phyloP scores from a whole-genome alignment of 1,140 invertebrate species.

The Andricus grossulariae region DNA sequence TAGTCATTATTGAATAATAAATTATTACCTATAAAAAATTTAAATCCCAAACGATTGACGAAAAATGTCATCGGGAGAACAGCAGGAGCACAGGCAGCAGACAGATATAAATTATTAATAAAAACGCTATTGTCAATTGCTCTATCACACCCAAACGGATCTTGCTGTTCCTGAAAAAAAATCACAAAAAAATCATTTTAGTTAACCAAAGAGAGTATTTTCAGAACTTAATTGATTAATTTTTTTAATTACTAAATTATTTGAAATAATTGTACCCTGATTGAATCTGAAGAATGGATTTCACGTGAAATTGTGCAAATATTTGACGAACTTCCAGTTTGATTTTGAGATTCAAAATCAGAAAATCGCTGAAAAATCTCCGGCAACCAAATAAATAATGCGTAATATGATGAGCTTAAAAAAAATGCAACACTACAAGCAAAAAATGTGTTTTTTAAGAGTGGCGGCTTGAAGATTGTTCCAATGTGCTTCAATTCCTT shows the following conservation, averaged over 20 bases:
- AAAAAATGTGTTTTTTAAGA: background rate
- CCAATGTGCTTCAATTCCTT: background rate
- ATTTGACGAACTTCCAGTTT: constrained; percentile 72
- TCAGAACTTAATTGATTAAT: too few relatives aligned
- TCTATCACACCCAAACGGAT: background rate
- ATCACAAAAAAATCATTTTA: too few relatives aligned
- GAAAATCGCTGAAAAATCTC: constrained; percentile 81
- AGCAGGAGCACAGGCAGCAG: background rate
- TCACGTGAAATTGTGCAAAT: constrained; percentile 70
- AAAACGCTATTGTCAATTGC: background rate
- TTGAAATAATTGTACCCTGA: background rate
- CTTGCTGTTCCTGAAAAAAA: too few relatives aligned
- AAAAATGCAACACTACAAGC: constrained; percentile 35
- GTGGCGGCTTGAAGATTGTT: background rate
- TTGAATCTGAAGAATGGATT: background rate
- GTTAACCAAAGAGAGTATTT: background rate
- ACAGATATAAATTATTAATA: constrained; percentile 4
- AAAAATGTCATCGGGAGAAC: background rate
- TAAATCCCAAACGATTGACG: background rate
- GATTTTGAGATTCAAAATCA: constrained; percentile 74
- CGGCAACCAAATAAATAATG: constrained; percentile 83
- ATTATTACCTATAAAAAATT: background rate
- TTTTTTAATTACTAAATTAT: too few relatives aligned
- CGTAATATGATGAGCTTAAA: constrained; percentile 76
- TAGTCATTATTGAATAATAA: background rate